These are phyloP conservation scores for Hepsetus odoe DNA, from an alignment of 2,113 vertebrate genomes.

Conservation along the genomic window DNA sequence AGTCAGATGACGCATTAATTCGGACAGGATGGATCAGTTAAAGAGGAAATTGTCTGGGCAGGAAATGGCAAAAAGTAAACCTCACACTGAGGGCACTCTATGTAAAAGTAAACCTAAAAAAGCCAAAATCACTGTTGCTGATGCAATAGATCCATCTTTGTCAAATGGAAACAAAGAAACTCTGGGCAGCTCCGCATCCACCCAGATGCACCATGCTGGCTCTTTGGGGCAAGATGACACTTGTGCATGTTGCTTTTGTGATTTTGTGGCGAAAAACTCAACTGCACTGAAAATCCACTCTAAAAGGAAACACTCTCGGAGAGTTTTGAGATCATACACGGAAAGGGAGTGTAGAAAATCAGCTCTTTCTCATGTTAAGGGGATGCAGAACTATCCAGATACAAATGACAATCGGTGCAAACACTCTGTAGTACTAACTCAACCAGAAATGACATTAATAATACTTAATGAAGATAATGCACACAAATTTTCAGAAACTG, in stretches of 20 bases:
- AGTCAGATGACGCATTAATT: slow-evolving; percentile 25
- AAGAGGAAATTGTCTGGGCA: slow-evolving; percentile 58
- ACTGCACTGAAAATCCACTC: slow-evolving; percentile 76
- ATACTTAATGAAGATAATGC: neutral
- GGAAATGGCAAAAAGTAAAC: slow-evolving; percentile 52
- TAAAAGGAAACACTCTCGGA: slow-evolving; percentile 65
- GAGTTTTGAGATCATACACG: slow-evolving; percentile 3
- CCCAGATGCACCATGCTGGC: slow-evolving; percentile 23
- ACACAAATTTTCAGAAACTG: neutral
- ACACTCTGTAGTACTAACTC: neutral
- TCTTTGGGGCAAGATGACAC: slow-evolving; percentile 9
- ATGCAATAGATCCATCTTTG: slow-evolving; percentile 26
- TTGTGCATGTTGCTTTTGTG: slow-evolving; percentile 64
- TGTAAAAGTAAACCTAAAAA: slow-evolving; percentile 64
- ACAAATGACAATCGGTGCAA: neutral
- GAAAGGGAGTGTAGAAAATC: slow-evolving; percentile 1
- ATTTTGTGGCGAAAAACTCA: slow-evolving; percentile 71
- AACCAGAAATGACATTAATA: neutral
- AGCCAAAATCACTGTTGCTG: slow-evolving; percentile 63
- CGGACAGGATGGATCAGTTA: slow-evolving; percentile 52
- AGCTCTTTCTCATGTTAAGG: neutral
- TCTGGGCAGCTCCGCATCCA: neutral
- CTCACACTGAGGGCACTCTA: slow-evolving; percentile 56
- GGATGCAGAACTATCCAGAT: neutral
- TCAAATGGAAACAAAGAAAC: slow-evolving; percentile 16